Evolutionary conservation across 2,113 vertebrate genomes (phyloP).

Genomic region (Aepyceros melampus): DNA sequence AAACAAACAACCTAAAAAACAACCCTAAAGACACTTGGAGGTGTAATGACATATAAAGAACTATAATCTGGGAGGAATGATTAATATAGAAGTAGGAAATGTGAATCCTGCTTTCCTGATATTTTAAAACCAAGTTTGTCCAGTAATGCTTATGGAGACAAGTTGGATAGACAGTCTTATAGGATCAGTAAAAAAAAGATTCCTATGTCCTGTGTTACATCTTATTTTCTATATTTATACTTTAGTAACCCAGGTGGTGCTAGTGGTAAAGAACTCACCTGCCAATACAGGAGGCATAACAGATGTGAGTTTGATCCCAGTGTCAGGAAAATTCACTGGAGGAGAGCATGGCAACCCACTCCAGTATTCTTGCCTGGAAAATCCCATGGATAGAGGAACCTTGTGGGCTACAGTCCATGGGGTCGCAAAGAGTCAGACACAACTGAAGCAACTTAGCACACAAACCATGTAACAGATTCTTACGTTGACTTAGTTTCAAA

Average conservation of each 20-base stretch:
- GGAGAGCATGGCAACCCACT: not conserved
- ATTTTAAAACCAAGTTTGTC: not conserved
- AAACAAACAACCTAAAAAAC: too few species aligned
- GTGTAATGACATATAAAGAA: not conserved
- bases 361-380: not conserved
- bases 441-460: not conserved
- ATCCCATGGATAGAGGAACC: not conserved
- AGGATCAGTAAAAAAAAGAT: not conserved
- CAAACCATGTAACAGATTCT: not conserved
- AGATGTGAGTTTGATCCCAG: not conserved
- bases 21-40: not conserved
- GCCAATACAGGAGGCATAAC: not conserved
- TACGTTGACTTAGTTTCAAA: slow-evolving; percentile 45
- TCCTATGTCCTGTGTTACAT: not conserved
- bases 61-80: not conserved
- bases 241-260: not conserved
- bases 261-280: not conserved
- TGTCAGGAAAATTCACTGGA: not conserved
- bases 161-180: not conserved
- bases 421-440: not conserved
- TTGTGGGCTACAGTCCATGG: not conserved
- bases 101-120: not conserved
- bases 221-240: not conserved
- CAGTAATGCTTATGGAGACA: not conserved
- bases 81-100: not conserved